A percentile compares a stretch with the other conserved stretches of the same genome.
phyloP scores from a whole-genome alignment of 2,888 invertebrate species.

The Myopa testacea region DNA sequence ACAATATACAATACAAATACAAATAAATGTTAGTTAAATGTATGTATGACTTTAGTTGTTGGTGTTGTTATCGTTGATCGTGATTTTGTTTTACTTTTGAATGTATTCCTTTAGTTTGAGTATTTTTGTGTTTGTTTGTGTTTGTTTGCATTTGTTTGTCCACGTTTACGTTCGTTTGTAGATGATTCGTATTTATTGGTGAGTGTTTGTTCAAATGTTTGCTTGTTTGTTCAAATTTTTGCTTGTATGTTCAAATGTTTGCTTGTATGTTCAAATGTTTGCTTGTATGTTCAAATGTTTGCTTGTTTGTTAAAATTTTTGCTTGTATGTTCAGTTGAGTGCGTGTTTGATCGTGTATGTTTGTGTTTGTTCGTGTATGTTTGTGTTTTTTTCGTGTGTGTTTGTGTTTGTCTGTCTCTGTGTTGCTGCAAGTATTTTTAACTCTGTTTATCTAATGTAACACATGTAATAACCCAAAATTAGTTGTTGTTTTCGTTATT shows the following conservation, averaged over 20 bases:
- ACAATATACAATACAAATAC: conserved; percentile 63
- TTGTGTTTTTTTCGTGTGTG: neutral
- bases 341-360: no score
- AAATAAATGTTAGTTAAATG: conserved; percentile 44
- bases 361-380: neutral
- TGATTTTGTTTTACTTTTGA: conserved; percentile 13
- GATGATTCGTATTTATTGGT: neutral
- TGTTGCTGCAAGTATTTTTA: conserved; percentile 18
- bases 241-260: conserved; percentile 24
- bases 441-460: conserved; percentile 39
- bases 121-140: conserved; percentile 35
- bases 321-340: conserved; percentile 28
- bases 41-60: conserved; percentile 31
- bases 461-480: neutral
- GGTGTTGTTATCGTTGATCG: conserved; percentile 19
- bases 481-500: conserved; percentile 10
- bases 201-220: neutral
- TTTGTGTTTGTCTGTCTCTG: neutral
- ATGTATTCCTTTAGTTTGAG: conserved; percentile 23
- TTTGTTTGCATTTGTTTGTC: conserved; percentile 30
- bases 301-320: conserved; percentile 45
- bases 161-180: neutral
- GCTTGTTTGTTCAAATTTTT: neutral
- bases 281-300: conserved; percentile 40
- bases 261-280: conserved; percentile 56